These are phyloP conservation scores for Cantharis nigra DNA, from an alignment of 2,888 invertebrate genomes.

Conservation along the genomic window DNA sequence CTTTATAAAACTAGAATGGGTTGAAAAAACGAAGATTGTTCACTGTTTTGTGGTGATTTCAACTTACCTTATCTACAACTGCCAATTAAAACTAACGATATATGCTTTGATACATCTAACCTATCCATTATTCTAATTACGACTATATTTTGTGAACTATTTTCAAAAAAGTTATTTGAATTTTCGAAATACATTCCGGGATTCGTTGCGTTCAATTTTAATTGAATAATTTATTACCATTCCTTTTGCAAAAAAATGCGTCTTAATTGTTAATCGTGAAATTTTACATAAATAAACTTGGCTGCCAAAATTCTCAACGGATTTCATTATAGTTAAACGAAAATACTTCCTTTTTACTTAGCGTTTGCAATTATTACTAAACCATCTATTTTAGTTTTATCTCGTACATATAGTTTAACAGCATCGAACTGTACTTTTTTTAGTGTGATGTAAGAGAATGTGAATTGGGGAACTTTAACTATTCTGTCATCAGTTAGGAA, in stretches of 20 bases:
- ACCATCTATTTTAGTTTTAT: not conserved
- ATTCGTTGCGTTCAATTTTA: not conserved
- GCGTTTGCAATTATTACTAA: not conserved
- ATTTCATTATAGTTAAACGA: not conserved
- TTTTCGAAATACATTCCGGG: not conserved
- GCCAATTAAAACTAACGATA: constrained; percentile 13
- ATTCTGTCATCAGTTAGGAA: constrained; percentile 15
- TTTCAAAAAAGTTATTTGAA: not conserved
- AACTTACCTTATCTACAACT: constrained; percentile 20
- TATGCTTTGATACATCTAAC: not conserved
- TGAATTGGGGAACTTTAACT: constrained; percentile 12
- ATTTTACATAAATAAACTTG: not conserved
- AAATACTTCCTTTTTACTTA: not conserved
- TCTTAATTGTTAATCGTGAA: not conserved
- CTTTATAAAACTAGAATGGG: constrained; percentile 15
- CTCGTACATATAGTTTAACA: not conserved
- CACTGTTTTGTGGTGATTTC: constrained; percentile 17
- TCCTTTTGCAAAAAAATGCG: not conserved
- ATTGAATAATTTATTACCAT: not conserved
- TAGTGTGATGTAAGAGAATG: not conserved
- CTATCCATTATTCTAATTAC: constrained; percentile 5
- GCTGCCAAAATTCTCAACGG: not conserved
- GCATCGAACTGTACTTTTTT: not conserved
- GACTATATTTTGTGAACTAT: not conserved
- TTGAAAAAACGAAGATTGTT: constrained; percentile 23